phyloP scores from a whole-genome alignment of 2,797 vertebrate genomes.

The Anguilla megastoma region DNA sequence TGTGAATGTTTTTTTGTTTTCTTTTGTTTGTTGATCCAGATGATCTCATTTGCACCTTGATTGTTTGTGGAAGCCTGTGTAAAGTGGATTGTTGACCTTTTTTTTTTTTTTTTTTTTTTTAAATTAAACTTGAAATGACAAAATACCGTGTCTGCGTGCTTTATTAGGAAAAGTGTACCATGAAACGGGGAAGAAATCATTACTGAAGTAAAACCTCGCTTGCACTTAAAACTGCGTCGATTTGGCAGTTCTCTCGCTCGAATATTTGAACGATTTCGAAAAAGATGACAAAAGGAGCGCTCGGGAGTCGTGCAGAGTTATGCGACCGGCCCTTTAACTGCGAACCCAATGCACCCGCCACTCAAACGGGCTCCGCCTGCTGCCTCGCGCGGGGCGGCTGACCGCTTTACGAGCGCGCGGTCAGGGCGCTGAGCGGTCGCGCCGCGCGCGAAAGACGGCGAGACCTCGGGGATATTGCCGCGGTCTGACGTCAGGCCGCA shows the following conservation, averaged over 20 bases:
- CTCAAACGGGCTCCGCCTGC: background rate
- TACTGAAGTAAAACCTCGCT: background rate
- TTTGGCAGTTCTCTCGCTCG: background rate
- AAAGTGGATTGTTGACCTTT: background rate
- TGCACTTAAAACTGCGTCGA: background rate
- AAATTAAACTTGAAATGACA: slow-evolving; percentile 13
- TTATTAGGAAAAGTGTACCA: slow-evolving; percentile 10
- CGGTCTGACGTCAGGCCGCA: too few relatives aligned
- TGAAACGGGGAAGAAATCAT: background rate
- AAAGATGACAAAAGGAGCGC: background rate
- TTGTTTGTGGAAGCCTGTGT: background rate
- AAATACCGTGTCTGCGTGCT: background rate
- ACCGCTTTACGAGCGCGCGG: background rate
- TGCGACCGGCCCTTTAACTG: background rate
- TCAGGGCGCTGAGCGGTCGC: background rate
- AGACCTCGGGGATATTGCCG: background rate
- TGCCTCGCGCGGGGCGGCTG: background rate
- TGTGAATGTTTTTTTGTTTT: background rate
- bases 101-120: background rate
- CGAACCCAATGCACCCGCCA: background rate
- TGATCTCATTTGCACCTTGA: background rate
- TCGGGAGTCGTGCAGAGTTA: too few relatives aligned
- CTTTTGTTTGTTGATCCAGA: background rate
- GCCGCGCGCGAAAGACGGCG: background rate
- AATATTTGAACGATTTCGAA: background rate